Evolutionary conservation across 2,888 invertebrate species (phyloP), one percentile per base, ranked within the genome.

Genomic region (Drosophila hawaiiensis): DNA sequence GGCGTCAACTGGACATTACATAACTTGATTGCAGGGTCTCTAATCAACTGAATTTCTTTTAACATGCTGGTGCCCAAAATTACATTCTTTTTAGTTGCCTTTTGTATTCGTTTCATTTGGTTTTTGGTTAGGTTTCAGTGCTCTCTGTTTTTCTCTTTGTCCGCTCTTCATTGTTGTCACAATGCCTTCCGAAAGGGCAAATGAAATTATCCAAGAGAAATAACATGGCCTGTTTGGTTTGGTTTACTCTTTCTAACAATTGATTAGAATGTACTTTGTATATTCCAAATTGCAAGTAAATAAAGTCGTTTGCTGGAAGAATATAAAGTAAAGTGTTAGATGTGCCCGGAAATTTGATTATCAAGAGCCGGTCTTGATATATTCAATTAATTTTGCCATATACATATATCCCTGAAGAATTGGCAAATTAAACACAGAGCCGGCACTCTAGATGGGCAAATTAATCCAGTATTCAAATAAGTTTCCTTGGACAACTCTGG

Each of bases 1-100:
- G 75, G 77, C 83, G 68, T 76, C 83, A 88, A 83, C 84, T 85
- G 86, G 70, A 85, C 81, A 85, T 84, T 84, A 84, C 83, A 74
- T 76, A 78, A 73, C 81, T 85, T 81, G 81, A 83, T 80, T 79
- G 78, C 70, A 50, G 64, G 60, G 50, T 47, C 50, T 63, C 64
- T 67, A 78, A 78, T 78, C 72, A 80, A 61, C 10, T 31, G 56
- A 62, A 60, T 54, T 63, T 60, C 62, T 49, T 60, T 50, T 35
- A 55, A 50, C 54, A 62, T 67, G 56, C 39, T 77, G 56, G 43
- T 66, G 54, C 41, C 58, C 53, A 43, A 53, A 80, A 76, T 72
- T 76, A 68, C 29, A 63, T 66, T 66, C 56, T 50, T 49, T 75
- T 68, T 54, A 54, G 63, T 70, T 75, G 60, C 19, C 56, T 41